Conservation (phyloP, 1,140 invertebrate genomes). For the Anthonomus grandis region DNA sequence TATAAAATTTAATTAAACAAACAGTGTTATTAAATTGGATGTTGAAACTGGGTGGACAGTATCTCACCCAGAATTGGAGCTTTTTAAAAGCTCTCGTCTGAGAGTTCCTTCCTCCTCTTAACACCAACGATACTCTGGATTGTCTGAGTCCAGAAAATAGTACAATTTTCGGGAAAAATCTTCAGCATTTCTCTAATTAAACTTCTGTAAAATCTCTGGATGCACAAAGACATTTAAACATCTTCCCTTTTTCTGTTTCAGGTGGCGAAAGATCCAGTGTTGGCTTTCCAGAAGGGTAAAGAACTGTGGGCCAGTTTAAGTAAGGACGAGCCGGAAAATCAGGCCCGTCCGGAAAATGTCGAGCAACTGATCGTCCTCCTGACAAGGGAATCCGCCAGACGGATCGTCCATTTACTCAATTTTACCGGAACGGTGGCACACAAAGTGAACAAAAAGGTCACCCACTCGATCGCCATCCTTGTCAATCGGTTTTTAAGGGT, state of each 20-base stretch:
- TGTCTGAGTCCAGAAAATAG: no score
- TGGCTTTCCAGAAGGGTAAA: slow-evolving; percentile 68
- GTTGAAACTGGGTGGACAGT: no score
- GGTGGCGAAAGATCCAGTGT: slow-evolving; percentile 72
- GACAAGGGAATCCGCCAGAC: slow-evolving; percentile 67
- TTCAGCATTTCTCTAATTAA: no score
- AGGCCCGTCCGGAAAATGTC: slow-evolving; percentile 69
- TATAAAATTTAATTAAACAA: no score
- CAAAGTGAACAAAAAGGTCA: slow-evolving; percentile 53
- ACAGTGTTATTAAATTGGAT: no score
- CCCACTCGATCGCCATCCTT: slow-evolving; percentile 21
- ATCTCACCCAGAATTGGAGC: no score
- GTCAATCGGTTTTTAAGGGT: slow-evolving; percentile 30
- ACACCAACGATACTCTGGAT: no score
- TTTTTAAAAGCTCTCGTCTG: no score
- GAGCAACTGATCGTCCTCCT: slow-evolving; percentile 73
- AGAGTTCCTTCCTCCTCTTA: no score
- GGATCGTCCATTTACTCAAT: slow-evolving; percentile 73
- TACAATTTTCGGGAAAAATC: no score
- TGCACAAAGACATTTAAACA: no score
- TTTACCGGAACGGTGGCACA: slow-evolving; percentile 56
- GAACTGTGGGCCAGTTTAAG: slow-evolving; percentile 68
- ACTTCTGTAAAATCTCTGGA: no score
- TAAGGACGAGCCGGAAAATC: slow-evolving; percentile 76
- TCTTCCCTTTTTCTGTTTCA: slow-evolving; percentile 48